phyloP scores from a whole-genome alignment of 2,888 invertebrate species.

The Leptinotarsa tumamoca region DNA sequence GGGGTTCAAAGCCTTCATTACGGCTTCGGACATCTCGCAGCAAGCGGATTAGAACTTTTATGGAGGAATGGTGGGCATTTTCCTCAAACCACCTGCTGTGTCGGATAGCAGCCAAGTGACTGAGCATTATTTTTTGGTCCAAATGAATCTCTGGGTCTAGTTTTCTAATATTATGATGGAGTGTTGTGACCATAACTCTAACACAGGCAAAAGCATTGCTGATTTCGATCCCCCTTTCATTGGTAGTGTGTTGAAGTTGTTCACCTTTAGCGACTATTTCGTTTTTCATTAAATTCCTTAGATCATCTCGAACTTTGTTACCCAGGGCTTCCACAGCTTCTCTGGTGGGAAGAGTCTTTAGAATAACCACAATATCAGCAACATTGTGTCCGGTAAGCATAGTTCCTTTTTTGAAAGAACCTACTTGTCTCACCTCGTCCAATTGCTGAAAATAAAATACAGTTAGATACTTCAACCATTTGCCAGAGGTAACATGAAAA shows the following conservation, averaged over 20 bases:
- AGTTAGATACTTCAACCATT: too few species aligned
- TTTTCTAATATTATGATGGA: conserved; percentile 93
- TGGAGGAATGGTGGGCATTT: conserved; percentile 96
- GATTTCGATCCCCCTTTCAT: conserved; percentile 90
- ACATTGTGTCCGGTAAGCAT: conserved; percentile 96
- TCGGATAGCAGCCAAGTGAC: conserved; percentile 92
- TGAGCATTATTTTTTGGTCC: conserved; percentile 82
- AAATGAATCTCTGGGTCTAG: conserved; percentile 88
- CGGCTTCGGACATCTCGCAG: conserved; percentile 91
- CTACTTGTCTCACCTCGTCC: conserved; percentile 96
- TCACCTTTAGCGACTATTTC: conserved; percentile 74
- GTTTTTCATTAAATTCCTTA: conserved; percentile 79
- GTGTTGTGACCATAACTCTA: conserved; percentile 90
- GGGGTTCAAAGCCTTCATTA: conserved; percentile 89
- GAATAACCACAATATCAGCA: conserved; percentile 95
- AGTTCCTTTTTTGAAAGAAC: conserved; percentile 97
- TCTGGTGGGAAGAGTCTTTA: conserved; percentile 95
- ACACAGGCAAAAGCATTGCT: conserved; percentile 87
- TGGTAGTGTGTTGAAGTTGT: conserved; percentile 69
- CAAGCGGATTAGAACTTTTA: conserved; percentile 91
- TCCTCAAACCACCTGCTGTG: conserved; percentile 99
- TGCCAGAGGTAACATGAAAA: too few species aligned
- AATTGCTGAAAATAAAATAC: conserved; percentile 74
- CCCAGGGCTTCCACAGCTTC: conserved; percentile 95
- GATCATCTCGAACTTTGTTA: conserved; percentile 86